phyloP scores from a whole-genome alignment of 2,797 vertebrate genomes.

The Enteromius viviparus region DNA sequence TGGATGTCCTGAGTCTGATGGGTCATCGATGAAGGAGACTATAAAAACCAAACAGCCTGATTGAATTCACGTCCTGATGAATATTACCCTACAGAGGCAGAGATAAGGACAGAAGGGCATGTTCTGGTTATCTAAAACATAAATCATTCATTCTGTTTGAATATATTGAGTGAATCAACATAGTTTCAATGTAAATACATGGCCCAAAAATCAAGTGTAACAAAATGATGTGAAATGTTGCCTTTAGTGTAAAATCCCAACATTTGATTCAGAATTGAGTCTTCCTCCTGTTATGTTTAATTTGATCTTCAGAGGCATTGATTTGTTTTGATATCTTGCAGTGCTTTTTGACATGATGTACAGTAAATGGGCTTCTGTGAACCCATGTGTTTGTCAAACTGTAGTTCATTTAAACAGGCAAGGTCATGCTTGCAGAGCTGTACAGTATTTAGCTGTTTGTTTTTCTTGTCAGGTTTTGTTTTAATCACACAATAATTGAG shows the following conservation, averaged over 20 bases:
- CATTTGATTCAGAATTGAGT: background rate
- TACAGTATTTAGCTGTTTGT: background rate
- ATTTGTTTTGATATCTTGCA: background rate
- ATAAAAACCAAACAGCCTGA: background rate
- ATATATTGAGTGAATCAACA: background rate
- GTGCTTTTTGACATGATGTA: background rate
- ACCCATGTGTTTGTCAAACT: constrained; percentile 3
- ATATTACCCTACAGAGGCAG: background rate
- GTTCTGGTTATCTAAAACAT: background rate
- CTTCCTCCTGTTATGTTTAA: background rate
- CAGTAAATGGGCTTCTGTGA: background rate
- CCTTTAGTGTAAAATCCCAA: background rate
- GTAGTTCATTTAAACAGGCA: constrained; percentile 19
- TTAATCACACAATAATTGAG: constrained; percentile 18
- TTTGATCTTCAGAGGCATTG: background rate
- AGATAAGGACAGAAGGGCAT: constrained; percentile 21
- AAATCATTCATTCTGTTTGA: background rate
- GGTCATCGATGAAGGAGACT: constrained; percentile 18
- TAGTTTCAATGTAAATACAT: background rate
- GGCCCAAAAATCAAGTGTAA: background rate
- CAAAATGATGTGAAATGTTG: background rate
- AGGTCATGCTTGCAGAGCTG: constrained; percentile 9
- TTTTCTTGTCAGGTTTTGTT: background rate
- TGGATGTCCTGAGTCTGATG: constrained; percentile 3
- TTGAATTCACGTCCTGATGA: constrained; percentile 9